A percentile compares a stretch with the other conserved stretches of the same genome.
Evolutionary conservation across 2,797 vertebrate genomes (phyloP).

Genomic region (Paedocypris micromegethes): DNA sequence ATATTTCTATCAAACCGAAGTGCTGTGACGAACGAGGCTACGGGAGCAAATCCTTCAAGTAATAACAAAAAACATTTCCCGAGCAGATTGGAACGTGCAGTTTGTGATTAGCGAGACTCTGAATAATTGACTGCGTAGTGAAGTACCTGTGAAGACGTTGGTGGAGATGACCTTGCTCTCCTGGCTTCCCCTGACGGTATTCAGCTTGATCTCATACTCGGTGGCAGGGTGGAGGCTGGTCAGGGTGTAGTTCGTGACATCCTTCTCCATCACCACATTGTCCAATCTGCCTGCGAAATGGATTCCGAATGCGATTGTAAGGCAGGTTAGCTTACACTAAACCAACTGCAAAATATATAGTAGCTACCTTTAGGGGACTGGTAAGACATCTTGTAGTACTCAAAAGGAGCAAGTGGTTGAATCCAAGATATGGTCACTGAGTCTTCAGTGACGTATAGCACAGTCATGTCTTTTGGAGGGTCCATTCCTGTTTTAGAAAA

Average conservation of each 20-base stretch:
- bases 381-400: slow-evolving; percentile 90
- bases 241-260: slow-evolving; percentile 79
- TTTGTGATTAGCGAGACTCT: background rate
- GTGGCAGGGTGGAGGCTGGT: slow-evolving; percentile 83
- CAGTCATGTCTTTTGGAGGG: slow-evolving; percentile 78
- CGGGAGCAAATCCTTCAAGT: slow-evolving; percentile 8
- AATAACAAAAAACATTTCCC: slow-evolving; percentile 17
- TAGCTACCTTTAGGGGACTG: slow-evolving; percentile 78
- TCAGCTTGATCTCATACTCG: slow-evolving; percentile 84
- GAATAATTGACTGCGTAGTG: background rate
- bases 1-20: slow-evolving; percentile 28
- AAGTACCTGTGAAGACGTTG: slow-evolving; percentile 74
- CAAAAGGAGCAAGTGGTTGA: slow-evolving; percentile 77
- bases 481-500: slow-evolving; percentile 76
- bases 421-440: slow-evolving; percentile 81
- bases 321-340: background rate
- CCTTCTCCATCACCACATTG: slow-evolving; percentile 80
- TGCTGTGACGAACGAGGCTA: slow-evolving; percentile 21
- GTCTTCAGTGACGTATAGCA: slow-evolving; percentile 83
- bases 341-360: background rate
- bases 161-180: slow-evolving; percentile 82
- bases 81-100: background rate
- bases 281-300: slow-evolving; percentile 77
- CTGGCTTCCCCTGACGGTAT: slow-evolving; percentile 77
- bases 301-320: background rate